Percentiles rank a stretch among this genome's conserved stretches.
These are phyloP conservation scores for Bufo bufo DNA, from an alignment of 2,113 vertebrate genomes.

Conservation along the genomic window DNA sequence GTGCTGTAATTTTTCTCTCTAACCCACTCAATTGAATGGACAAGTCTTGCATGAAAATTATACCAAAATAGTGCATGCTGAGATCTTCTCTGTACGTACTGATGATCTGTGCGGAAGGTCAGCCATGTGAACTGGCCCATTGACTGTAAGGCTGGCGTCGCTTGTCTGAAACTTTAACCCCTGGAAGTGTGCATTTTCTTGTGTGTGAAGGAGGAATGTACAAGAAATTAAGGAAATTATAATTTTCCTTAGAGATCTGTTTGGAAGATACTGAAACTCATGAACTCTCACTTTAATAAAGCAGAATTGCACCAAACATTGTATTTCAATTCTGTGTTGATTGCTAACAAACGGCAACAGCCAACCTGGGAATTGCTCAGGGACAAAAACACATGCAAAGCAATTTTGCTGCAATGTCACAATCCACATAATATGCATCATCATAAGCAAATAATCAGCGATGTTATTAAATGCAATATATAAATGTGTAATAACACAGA, in stretches of 20 bases:
- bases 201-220: neutral
- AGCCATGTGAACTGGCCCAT: no score
- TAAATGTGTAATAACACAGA: neutral
- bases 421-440: neutral
- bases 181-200: no score
- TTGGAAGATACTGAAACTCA: neutral
- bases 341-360: neutral
- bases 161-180: no score
- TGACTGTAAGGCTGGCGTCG: no score
- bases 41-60: no score
- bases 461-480: neutral
- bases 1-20: no score
- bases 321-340: neutral
- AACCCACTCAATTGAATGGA: no score
- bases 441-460: neutral
- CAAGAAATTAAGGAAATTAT: neutral
- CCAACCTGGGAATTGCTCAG: neutral
- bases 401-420: conserved; percentile 1
- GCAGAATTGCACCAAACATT: neutral
- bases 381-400: neutral
- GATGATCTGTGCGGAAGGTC: no score
- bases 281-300: neutral
- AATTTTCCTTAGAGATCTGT: neutral
- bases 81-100: no score
- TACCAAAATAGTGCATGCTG: no score